Conservation (phyloP, 53 echinoderm and acorn worm species). For the Crossaster papposus region DNA sequence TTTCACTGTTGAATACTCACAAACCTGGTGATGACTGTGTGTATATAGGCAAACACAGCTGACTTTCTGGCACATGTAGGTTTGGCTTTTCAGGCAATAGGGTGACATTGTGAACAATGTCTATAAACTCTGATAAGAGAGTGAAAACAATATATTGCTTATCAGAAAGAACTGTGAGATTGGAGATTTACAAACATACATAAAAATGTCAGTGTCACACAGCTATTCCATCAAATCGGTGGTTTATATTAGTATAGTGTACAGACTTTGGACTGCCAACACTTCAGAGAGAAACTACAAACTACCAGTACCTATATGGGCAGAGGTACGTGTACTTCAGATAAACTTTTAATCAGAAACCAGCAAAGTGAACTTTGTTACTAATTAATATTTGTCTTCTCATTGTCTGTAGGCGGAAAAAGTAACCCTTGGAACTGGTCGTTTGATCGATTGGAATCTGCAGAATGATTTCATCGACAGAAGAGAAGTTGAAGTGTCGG, state of each 20-base stretch:
- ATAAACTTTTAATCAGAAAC: neutral
- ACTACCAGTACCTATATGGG: neutral
- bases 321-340: neutral
- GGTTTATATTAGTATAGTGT: neutral
- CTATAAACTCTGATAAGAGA: slow-evolving; percentile 7
- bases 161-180: neutral
- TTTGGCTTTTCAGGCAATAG: neutral
- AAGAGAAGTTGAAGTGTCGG: slow-evolving; percentile 53
- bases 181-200: neutral
- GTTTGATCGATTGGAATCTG: neutral
- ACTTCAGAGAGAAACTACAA: neutral
- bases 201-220: neutral
- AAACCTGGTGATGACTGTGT: neutral
- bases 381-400: slow-evolving; percentile 12
- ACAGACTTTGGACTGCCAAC: neutral
- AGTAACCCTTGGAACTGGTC: neutral
- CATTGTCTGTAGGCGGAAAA: slow-evolving; percentile 1
- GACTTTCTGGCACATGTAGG: neutral
- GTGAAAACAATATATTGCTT: neutral
- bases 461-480: slow-evolving; percentile 40
- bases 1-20: neutral
- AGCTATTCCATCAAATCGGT: neutral
- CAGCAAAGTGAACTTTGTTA: slow-evolving; percentile 15
- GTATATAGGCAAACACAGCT: too few relatives aligned
- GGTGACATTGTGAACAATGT: neutral